Base-by-base conservation (phyloP, 2,888 invertebrate genomes). In the Physocephala rufipes region DNA sequence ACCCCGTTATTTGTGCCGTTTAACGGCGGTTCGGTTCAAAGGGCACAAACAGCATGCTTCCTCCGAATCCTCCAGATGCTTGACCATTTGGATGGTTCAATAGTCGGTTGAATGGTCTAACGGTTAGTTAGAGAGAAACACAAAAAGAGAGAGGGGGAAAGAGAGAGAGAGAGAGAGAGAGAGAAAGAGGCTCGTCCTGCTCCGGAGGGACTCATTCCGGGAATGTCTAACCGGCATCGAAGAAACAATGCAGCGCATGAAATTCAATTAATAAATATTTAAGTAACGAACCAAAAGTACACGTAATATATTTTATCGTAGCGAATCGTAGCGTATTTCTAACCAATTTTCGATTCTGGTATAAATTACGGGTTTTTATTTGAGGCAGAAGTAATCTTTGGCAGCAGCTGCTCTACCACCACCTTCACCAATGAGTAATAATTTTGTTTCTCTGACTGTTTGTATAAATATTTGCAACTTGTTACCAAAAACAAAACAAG, bases 1-100 rank as follows among this genome's bases (percentile, higher is more conserved):
- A 61, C 67, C n/a, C n/a, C 67, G 67, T 68, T 68, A 68, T 19
- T 49, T 61, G 30, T 16, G 19, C 61, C 26, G 26, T 68, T 68
- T 61, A 68, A 61, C 61, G 62, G 68, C 49, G 26, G 62, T 51
- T 36, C n/a, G 36, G 51, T 62, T 68, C 15, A 68, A 68, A 62
- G 62, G 13, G 58, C 19, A 30, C 30, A 28, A 4, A 36, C 36
- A 36, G 36, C 36, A 36, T 36, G 36, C 36, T 36, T 36, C 36
- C 9, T 36, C 36, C 36, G 36, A 4, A 36, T 36, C 36, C 9
- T 36, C 36, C 36, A 36, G 36, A 36, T 36, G 36, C 5, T 9
- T n/a, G n/a, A n/a, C n/a, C n/a, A n/a, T n/a, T n/a, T 36, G 36
- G 36, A 36, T 36, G 36, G 36, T 36, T 36, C n/a, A n/a, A n/a